phyloP scores from a whole-genome alignment of 2,113 vertebrate species.

The Malurus elegans region DNA sequence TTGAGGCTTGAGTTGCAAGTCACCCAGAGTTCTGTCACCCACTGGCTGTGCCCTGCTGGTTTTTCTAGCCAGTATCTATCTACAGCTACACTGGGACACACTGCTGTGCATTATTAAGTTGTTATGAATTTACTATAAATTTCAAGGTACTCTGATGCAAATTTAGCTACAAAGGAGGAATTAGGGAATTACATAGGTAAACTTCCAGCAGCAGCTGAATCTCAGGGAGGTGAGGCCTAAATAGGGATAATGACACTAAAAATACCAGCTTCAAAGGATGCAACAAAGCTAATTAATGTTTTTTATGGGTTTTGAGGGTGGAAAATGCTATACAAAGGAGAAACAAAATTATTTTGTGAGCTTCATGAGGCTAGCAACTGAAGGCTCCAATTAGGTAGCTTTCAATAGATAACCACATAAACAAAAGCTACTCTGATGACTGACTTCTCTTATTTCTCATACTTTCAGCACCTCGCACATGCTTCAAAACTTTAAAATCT shows the following conservation, averaged over 20 bases:
- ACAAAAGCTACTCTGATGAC: background rate
- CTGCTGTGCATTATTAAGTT: background rate
- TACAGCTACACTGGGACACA: background rate
- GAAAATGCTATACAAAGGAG: background rate
- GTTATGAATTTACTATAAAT: background rate
- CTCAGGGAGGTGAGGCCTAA: background rate
- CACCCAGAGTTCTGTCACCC: background rate
- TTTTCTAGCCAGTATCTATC: background rate
- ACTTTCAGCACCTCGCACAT: background rate
- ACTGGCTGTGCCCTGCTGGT: background rate
- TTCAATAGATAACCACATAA: background rate
- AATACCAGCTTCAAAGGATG: background rate
- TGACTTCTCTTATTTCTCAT: background rate
- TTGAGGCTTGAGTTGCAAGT: background rate
- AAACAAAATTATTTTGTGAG: background rate
- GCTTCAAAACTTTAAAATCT: background rate
- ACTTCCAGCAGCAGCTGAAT: background rate
- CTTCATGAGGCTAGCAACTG: background rate
- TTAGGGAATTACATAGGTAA: background rate
- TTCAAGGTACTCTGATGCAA: background rate
- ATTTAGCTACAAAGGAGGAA: background rate
- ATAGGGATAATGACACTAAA: background rate
- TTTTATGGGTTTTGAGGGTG: background rate
- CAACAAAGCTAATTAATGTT: background rate
- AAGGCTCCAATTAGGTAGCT: background rate